Base-by-base conservation (phyloP, 1,140 invertebrate species). In the Condylostylus longicornis region DNA sequence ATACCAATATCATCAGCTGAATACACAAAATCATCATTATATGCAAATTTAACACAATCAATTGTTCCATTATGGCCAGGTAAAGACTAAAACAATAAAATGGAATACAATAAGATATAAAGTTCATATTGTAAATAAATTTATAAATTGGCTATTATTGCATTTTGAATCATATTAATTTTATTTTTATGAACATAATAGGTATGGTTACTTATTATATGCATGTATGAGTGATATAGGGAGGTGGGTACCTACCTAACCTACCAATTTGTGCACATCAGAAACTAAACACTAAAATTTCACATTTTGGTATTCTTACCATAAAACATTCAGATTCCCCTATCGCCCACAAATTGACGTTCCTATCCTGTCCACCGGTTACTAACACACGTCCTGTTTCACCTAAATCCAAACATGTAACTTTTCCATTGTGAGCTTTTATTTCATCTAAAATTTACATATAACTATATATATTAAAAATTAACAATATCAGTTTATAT, bases 301-400 rank as follows among this genome's bases (percentile, higher is more conserved):
- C n/a, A n/a, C 23, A 25, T 25, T 25, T 25, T 63, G n/a, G 1
- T 4, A 27, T 2, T 8, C 43, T 65, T 66, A 90, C 87, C 87
- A 97, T 86, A 54, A 98, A 86, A 66, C 89, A 95, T 53, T 84
- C 86, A 48, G 85, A 78, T 56, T 94, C 89, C 15, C 90, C 91
- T 42, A 96, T 82, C 3, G 89, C 89, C 91, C 91, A 98, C 43
- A 97, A 62, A 58, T 98, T 98, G 30, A 97, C 90, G 67, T 94
- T 95, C 61, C 89, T 87, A 65, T 97, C 94, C 61, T 93, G 88
- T 44, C 93, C 91, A 33, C 91, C 93, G 46, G 91, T 96, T 31
- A 89, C 93, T 58, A 97, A 72, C 33, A 97, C 90, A 46, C 83
- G 66, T 22, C 84, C 85, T 18, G 84, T 88, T 56, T 89, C 90